These are phyloP conservation scores for Selenia dentaria DNA, from an alignment of 2,888 invertebrate genomes.

Conservation along the genomic window DNA sequence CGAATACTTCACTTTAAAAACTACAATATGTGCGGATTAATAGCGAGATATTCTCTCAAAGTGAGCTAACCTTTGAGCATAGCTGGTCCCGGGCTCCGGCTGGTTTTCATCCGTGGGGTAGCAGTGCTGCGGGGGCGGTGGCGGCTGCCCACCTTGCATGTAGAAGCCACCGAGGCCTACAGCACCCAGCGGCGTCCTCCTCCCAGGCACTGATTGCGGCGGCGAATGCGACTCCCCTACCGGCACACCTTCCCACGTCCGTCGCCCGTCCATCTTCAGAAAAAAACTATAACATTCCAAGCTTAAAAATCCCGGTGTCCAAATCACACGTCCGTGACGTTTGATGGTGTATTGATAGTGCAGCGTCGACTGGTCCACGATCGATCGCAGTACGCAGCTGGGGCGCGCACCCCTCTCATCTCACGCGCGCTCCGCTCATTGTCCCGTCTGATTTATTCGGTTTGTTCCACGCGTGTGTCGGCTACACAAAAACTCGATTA, in stretches of 20 bases:
- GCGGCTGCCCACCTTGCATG: conserved; percentile 87
- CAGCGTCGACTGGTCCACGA: conserved; percentile 70
- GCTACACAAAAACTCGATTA: conserved; percentile 41
- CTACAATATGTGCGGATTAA: neutral
- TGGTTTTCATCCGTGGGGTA: conserved; percentile 91
- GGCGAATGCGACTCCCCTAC: conserved; percentile 79
- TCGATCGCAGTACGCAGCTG: conserved; percentile 81
- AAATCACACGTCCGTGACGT: conserved; percentile 45
- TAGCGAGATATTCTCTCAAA: neutral
- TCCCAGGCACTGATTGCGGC: conserved; percentile 86
- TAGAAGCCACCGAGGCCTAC: conserved; percentile 95
- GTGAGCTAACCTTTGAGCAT: conserved; percentile 69
- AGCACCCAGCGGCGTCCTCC: conserved; percentile 92
- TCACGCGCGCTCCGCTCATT: conserved; percentile 62
- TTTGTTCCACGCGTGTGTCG: conserved; percentile 50
- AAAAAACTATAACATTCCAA: conserved; percentile 44
- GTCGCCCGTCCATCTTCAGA: conserved; percentile 74
- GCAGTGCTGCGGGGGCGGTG: conserved; percentile 81
- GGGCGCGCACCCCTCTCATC: conserved; percentile 83
- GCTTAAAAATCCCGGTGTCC: conserved; percentile 48
- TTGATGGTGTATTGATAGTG: conserved; percentile 63
- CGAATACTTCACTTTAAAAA: neutral
- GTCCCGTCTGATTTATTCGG: conserved; percentile 72
- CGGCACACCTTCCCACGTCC: conserved; percentile 77
- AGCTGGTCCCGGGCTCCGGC: conserved; percentile 87